Conservation (phyloP, 2,113 vertebrate species). For the Rhombomys opimus region DNA sequence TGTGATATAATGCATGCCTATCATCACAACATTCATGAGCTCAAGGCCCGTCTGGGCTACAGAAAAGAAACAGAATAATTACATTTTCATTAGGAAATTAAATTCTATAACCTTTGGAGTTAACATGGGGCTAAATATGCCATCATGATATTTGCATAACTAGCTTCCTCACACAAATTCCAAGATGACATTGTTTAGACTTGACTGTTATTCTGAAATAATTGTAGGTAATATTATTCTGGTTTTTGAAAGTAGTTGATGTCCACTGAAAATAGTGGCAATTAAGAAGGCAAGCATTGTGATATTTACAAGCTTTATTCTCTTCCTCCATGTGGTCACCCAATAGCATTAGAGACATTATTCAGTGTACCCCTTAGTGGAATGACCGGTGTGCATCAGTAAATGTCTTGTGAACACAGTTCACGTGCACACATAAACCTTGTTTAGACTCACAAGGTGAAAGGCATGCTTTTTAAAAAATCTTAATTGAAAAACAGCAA, state of each 20-base stretch:
- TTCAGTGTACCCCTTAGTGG: neutral
- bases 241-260: slow-evolving; percentile 38
- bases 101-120: slow-evolving; percentile 16
- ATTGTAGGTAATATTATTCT: slow-evolving; percentile 33
- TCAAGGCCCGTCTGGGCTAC: neutral
- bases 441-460: slow-evolving; percentile 38
- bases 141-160: slow-evolving; percentile 44
- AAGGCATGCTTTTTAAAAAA: slow-evolving; percentile 9
- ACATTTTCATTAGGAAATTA: slow-evolving; percentile 36
- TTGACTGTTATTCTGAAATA: slow-evolving; percentile 20
- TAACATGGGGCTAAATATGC: slow-evolving; percentile 18
- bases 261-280: slow-evolving; percentile 6
- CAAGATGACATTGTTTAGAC: slow-evolving; percentile 47
- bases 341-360: neutral
- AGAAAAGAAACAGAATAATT: neutral
- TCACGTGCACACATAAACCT: neutral
- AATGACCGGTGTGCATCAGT: neutral
- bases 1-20: neutral
- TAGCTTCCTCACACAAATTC: neutral
- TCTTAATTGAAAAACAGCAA: slow-evolving; percentile 37
- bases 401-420: neutral
- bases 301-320: slow-evolving; percentile 5
- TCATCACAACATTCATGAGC: neutral
- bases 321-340: neutral
- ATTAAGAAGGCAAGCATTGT: slow-evolving; percentile 45